These are phyloP conservation scores for Rhabdophis nuchalis DNA, from an alignment of 2,797 vertebrate genomes.

Conservation along the genomic window DNA sequence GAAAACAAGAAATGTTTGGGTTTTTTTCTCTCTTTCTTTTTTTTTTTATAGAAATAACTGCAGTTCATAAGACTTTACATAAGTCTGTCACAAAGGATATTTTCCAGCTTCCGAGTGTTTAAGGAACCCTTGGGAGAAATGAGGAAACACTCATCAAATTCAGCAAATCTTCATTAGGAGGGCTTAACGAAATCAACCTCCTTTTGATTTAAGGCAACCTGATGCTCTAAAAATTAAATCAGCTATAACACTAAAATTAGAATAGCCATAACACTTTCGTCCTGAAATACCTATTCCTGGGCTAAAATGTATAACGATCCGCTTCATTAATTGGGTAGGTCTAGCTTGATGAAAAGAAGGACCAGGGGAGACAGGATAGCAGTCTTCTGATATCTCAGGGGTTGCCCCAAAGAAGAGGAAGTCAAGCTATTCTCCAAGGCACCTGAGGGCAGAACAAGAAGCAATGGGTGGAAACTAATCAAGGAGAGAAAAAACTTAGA, in stretches of 20 bases:
- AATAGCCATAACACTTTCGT: neutral
- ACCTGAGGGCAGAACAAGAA: no score
- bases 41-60: neutral
- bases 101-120: constrained; percentile 15
- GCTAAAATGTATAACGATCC: no score
- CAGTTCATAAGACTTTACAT: neutral
- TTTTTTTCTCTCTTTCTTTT: neutral
- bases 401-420: no score
- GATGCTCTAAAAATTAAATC: neutral
- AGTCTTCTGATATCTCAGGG: rapidly evolving
- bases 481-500: no score
- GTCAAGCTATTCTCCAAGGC: no score
- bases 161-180: neutral
- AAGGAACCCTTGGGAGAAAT: constrained; percentile 4
- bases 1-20: neutral
- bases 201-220: neutral
- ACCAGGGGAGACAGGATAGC: no score
- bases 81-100: constrained; percentile 2
- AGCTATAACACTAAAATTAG: neutral
- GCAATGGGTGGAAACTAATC: no score
- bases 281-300: neutral
- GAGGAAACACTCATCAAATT: neutral
- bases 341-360: no score
- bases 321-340: no score
- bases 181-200: neutral